phyloP scores from a whole-genome alignment of 2,797 vertebrate species.

The Atherinosoma microstoma region DNA sequence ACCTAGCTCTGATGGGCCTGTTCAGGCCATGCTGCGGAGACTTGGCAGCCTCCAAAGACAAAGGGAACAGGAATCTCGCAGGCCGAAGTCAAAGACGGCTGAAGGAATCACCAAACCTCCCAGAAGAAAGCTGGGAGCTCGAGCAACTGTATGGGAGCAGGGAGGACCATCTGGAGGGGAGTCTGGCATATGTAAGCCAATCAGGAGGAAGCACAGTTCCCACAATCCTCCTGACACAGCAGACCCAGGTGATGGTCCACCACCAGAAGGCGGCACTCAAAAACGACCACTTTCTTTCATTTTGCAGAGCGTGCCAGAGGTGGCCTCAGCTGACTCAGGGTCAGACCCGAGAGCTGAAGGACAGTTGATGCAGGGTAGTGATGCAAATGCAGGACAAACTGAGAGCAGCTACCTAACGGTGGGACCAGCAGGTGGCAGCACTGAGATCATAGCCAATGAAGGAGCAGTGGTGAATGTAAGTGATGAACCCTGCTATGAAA shows the following conservation, averaged over 20 bases:
- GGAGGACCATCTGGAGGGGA: constrained; percentile 56
- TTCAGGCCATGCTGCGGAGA: constrained; percentile 88
- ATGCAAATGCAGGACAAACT: constrained; percentile 19
- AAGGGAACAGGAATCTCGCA: constrained; percentile 75
- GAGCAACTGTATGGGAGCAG: constrained; percentile 80
- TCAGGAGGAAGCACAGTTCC: constrained; percentile 71
- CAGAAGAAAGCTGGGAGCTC: constrained; percentile 83
- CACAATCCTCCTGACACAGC: constrained; percentile 54
- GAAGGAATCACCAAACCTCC: constrained; percentile 88
- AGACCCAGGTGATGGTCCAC: constrained; percentile 32
- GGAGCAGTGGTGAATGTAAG: constrained; percentile 46
- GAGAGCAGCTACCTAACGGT: constrained; percentile 78
- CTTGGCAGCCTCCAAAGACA: constrained; percentile 90
- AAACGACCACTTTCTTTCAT: constrained; percentile 80
- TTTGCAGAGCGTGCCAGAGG: constrained; percentile 71
- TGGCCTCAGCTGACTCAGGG: constrained; percentile 31
- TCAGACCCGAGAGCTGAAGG: constrained; percentile 47
- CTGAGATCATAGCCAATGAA: constrained; percentile 72
- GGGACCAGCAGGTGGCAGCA: constrained; percentile 62
- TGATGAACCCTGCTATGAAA: constrained; percentile 84
- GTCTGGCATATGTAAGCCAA: constrained; percentile 70
- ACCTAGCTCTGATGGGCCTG: constrained; percentile 79
- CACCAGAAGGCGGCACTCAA: constrained; percentile 60
- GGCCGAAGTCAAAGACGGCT: constrained; percentile 59
- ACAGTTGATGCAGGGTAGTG: constrained; percentile 11